Evolutionary conservation across 2,888 invertebrate genomes (phyloP), one percentile per base, ranked within the genome.

Genomic region (Archaeoteleia sp.): DNA sequence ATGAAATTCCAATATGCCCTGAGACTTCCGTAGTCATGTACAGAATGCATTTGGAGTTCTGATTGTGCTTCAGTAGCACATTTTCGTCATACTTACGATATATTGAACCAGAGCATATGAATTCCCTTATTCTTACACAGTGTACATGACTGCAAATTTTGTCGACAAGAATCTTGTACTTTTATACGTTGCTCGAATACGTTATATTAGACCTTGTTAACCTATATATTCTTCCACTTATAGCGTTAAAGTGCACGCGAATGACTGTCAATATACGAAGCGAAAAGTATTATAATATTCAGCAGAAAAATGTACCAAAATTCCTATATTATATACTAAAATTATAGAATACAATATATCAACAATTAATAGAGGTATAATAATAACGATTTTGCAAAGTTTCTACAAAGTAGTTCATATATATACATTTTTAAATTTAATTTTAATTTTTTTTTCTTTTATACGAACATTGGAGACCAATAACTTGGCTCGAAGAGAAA

Each of bases 31-130:
- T 71, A 78, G 71, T 76, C 81, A 80, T 80, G 79, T 79, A 75
- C 73, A 76, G 82, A 83, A 83, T 82, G 82, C 80, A 80, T 82
- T 78, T 76, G 72, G 70, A 74, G 76, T 79, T 81, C 79, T 82
- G 83, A 83, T 83, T 82, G 83, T 82, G 82, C 82, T 76, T 80
- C 76, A 74, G 73, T 77, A 79, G 80, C 81, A 82, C 80, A 83
- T 82, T 82, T 82, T 80, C 78, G 73, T 77, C 75, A 73, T 76
- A 72, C 75, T 77, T 74, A 69, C 76, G 74, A 76, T 76, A 79
- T 77, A 79, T 77, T 77, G 70, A 71, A 49, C 23, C 20, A 23
- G 13, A 57, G 66, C 63, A 58, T 61, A 53, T 55, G 69, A 67
- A 60, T 74, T 76, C 73, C 74, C 72, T 75, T 42, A 62, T 62